These are phyloP conservation scores for Drosophila arawakana DNA, from an alignment of 1,140 invertebrate genomes.

Conservation along the genomic window DNA sequence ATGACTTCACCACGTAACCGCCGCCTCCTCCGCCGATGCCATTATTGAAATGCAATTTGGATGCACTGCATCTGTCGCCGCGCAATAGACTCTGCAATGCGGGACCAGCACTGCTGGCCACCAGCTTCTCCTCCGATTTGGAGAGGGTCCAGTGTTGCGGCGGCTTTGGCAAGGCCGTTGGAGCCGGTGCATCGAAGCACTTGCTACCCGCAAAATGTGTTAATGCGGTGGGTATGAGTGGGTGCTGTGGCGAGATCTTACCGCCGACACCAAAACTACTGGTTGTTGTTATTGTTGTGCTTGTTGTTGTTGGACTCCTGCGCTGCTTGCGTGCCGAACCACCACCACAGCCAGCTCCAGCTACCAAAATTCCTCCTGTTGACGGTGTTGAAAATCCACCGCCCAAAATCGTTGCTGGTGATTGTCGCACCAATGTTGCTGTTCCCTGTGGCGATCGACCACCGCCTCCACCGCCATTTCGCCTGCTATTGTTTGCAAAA, in stretches of 20 bases:
- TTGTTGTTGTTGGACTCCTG: slow-evolving; percentile 54
- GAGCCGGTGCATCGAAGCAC: slow-evolving; percentile 87
- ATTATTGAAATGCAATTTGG: slow-evolving; percentile 30
- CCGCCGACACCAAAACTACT: slow-evolving; percentile 53
- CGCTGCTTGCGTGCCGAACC: slow-evolving; percentile 74
- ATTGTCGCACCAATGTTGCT: slow-evolving; percentile 62
- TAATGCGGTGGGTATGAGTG: slow-evolving; percentile 79
- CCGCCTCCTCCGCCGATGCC: slow-evolving; percentile 29
- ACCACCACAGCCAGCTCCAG: slow-evolving; percentile 25
- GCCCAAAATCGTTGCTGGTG: slow-evolving; percentile 76
- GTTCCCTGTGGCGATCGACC: slow-evolving; percentile 62
- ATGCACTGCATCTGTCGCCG: slow-evolving; percentile 42
- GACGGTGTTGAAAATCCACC: slow-evolving; percentile 66
- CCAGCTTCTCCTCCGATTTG: slow-evolving; percentile 68
- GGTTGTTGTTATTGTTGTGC: slow-evolving; percentile 32
- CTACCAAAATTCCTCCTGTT: slow-evolving; percentile 2
- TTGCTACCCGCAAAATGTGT: slow-evolving; percentile 87
- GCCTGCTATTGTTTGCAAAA: slow-evolving; percentile 67
- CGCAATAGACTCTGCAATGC: slow-evolving; percentile 63
- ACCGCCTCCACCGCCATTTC: slow-evolving; percentile 49
- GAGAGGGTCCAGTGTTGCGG: slow-evolving; percentile 86
- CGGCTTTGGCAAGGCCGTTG: slow-evolving; percentile 87
- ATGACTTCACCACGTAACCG: slow-evolving; percentile 64
- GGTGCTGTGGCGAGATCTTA: slow-evolving; percentile 72
- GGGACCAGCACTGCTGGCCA: slow-evolving; percentile 69